phyloP scores from a whole-genome alignment of 2,888 invertebrate genomes.

The Protophormia terraenovae region DNA sequence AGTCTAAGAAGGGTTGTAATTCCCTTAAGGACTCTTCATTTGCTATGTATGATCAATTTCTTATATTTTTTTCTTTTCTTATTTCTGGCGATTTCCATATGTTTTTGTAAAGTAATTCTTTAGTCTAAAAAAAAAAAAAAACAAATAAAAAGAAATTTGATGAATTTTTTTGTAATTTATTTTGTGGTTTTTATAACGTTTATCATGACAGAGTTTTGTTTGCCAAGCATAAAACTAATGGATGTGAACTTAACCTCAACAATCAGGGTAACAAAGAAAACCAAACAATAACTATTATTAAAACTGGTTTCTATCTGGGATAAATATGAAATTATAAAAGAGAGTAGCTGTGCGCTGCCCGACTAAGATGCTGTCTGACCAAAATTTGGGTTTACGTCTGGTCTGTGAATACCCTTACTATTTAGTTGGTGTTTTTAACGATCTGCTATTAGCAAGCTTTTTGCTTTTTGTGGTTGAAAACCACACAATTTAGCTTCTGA shows the following conservation, averaged over 20 bases:
- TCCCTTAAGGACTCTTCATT: constrained; percentile 62
- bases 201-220: constrained; percentile 47
- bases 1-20: constrained; percentile 5
- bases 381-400: background rate
- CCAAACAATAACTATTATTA: background rate
- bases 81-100: constrained; percentile 41
- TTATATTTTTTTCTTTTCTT: background rate
- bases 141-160: too few species aligned
- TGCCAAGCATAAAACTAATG: constrained; percentile 48
- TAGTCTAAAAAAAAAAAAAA: too few species aligned
- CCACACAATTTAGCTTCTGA: constrained; percentile 63
- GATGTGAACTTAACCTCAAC: constrained; percentile 60
- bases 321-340: too few species aligned
- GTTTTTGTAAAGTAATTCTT: constrained; percentile 42
- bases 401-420: constrained; percentile 5
- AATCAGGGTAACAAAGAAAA: background rate
- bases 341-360: too few species aligned
- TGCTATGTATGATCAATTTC: constrained; percentile 36
- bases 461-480: background rate
- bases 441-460: constrained; percentile 35
- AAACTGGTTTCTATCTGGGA: background rate
- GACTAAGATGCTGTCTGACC: too few species aligned
- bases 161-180: constrained; percentile 62
- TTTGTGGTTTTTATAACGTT: constrained; percentile 63
- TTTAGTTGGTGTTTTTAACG: background rate